These are phyloP conservation scores for Boloria euphrosyne DNA, from an alignment of 2,888 invertebrate genomes.

Conservation along the genomic window DNA sequence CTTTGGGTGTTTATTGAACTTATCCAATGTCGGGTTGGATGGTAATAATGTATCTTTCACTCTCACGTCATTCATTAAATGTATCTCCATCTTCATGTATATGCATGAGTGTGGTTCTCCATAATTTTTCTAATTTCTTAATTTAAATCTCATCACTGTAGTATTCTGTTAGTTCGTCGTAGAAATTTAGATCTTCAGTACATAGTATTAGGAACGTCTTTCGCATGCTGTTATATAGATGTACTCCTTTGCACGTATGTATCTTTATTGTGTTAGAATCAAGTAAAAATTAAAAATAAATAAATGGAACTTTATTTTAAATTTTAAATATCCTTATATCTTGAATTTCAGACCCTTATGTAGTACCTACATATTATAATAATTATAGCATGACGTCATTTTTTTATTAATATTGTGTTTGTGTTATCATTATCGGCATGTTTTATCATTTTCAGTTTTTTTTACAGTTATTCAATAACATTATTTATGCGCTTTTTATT, in stretches of 20 bases:
- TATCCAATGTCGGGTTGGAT: slow-evolving; percentile 74
- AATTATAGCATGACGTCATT: slow-evolving; percentile 5
- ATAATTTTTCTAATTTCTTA: slow-evolving; percentile 41
- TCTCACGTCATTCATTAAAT: slow-evolving; percentile 43
- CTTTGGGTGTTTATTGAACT: slow-evolving; percentile 48
- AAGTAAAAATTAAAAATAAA: too few species aligned
- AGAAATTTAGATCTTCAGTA: slow-evolving; percentile 28
- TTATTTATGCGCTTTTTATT: slow-evolving; percentile 14
- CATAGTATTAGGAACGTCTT: slow-evolving; percentile 10
- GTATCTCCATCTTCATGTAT: slow-evolving; percentile 56
- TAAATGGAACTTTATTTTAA: too few species aligned
- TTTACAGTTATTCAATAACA: not conserved
- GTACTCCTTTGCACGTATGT: slow-evolving; percentile 21
- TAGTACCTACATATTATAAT: not conserved
- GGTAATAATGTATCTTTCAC: slow-evolving; percentile 53
- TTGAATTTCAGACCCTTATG: not conserved
- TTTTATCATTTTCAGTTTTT: slow-evolving; percentile 5
- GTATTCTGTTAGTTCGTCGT: slow-evolving; percentile 32
- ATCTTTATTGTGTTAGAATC: not conserved
- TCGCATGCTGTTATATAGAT: slow-evolving; percentile 30
- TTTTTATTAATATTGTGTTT: slow-evolving; percentile 6
- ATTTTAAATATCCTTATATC: not conserved
- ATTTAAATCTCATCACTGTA: slow-evolving; percentile 51
- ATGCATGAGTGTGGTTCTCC: slow-evolving; percentile 81
- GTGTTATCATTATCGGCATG: slow-evolving; percentile 8